Percentiles rank a stretch among this genome's conserved stretches.
Conservation (phyloP, 2,797 vertebrate species). For the Melanotaenia boesemani region DNA sequence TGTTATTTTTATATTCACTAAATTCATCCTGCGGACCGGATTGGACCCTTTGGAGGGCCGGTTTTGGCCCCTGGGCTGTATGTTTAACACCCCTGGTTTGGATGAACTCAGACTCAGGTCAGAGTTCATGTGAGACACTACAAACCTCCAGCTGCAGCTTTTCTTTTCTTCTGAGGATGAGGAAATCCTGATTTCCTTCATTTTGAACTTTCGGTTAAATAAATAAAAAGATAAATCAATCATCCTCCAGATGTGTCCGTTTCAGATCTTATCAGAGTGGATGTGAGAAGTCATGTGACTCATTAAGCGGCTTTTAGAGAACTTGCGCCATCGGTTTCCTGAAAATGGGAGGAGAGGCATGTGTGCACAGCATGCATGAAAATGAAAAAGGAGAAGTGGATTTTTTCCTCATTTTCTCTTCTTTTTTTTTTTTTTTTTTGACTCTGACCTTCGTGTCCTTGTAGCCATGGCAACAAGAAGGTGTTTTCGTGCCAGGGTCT, state of each 20-base stretch:
- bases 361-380: constrained; percentile 1
- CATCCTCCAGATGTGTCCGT: not conserved
- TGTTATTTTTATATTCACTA: too few relatives aligned
- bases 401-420: not conserved
- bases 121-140: too few relatives aligned
- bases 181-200: too few relatives aligned
- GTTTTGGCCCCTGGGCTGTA: too few relatives aligned
- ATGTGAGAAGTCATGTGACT: not conserved
- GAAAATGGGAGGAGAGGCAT: constrained; percentile 25
- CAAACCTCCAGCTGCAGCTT: too few relatives aligned
- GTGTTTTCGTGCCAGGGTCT: constrained; percentile 94
- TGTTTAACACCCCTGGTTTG: too few relatives aligned
- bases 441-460: constrained; percentile 49
- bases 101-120: too few relatives aligned
- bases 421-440: not conserved
- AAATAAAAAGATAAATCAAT: not conserved
- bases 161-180: too few relatives aligned
- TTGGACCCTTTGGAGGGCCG: too few relatives aligned
- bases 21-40: too few relatives aligned
- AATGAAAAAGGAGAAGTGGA: constrained; percentile 46
- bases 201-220: too few relatives aligned
- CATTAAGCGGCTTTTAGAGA: constrained; percentile 1
- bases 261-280: not conserved
- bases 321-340: constrained; percentile 49
- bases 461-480: constrained; percentile 93